Evolutionary conservation across 1,140 invertebrate genomes (phyloP).

Genomic region (Amyelois transitella): DNA sequence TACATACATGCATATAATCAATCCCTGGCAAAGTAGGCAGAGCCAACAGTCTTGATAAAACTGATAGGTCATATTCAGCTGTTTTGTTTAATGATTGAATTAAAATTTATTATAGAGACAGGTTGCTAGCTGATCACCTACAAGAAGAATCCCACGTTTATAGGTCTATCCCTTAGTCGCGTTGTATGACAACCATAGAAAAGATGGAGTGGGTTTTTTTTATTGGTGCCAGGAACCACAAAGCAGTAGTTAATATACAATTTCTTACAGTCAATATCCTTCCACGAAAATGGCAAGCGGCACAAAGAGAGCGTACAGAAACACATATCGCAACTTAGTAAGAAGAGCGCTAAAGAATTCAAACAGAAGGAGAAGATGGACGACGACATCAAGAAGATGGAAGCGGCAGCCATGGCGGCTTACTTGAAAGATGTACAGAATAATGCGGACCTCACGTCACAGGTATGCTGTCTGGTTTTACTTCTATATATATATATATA

Average conservation of each 20-base stretch:
- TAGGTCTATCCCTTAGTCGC: no score
- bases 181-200: no score
- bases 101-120: no score
- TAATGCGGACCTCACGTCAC: constrained; percentile 83
- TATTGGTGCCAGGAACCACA: no score
- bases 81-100: no score
- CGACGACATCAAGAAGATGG: constrained; percentile 90
- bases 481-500: background rate
- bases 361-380: constrained; percentile 86
- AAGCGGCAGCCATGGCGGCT: constrained; percentile 88
- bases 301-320: constrained; percentile 96
- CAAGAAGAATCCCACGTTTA: no score
- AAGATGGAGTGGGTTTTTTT: no score
- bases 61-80: no score
- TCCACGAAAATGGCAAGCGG: constrained; percentile 94
- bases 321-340: constrained; percentile 88
- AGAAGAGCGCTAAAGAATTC: constrained; percentile 86
- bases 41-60: no score
- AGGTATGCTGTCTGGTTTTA: constrained; percentile 41
- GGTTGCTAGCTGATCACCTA: no score
- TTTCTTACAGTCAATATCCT: constrained; percentile 86
- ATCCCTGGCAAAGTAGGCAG: no score
- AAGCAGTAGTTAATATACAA: background rate
- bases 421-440: constrained; percentile 86
- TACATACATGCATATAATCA: no score